A percentile compares a stretch with the other conserved stretches of the same genome.
Conservation (phyloP, 2,888 invertebrate genomes). For the Eilema depressum region DNA sequence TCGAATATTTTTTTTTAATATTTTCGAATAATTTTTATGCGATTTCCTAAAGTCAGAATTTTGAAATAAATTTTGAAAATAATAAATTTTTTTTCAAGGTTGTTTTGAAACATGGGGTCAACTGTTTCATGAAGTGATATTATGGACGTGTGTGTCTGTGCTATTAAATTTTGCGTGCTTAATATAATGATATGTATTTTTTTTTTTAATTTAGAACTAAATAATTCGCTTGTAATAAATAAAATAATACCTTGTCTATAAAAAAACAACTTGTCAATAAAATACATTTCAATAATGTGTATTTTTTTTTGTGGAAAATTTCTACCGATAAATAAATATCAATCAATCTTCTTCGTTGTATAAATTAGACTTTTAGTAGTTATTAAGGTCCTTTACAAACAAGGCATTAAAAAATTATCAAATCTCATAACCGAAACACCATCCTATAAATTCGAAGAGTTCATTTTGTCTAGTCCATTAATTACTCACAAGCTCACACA, state of each 20-base stretch:
- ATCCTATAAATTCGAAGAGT: slow-evolving; percentile 19
- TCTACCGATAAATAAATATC: neutral
- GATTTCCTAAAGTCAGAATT: neutral
- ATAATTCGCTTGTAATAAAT: slow-evolving; percentile 27
- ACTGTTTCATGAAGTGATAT: slow-evolving; percentile 39
- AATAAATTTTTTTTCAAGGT: neutral
- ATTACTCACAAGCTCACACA: slow-evolving; percentile 35
- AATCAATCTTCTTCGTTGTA: neutral
- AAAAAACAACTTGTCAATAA: slow-evolving; percentile 14
- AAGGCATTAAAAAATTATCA: slow-evolving; percentile 24
- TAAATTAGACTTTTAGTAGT: neutral
- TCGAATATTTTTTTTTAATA: neutral
- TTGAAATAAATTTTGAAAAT: neutral
- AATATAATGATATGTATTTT: slow-evolving; percentile 61
- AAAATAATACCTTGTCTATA: slow-evolving; percentile 40
- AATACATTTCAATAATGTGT: neutral
- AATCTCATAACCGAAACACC: slow-evolving; percentile 7
- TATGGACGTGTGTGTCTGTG: slow-evolving; percentile 39
- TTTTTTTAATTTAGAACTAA: slow-evolving; percentile 35
- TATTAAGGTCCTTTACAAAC: slow-evolving; percentile 30
- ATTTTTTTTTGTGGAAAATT: neutral
- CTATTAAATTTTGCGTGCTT: slow-evolving; percentile 55
- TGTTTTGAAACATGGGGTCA: slow-evolving; percentile 22
- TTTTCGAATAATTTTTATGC: neutral
- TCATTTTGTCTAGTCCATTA: slow-evolving; percentile 24